Conservation (phyloP, 92 coral and sea anemone genomes). For the Zoanthus sansibaricus region DNA sequence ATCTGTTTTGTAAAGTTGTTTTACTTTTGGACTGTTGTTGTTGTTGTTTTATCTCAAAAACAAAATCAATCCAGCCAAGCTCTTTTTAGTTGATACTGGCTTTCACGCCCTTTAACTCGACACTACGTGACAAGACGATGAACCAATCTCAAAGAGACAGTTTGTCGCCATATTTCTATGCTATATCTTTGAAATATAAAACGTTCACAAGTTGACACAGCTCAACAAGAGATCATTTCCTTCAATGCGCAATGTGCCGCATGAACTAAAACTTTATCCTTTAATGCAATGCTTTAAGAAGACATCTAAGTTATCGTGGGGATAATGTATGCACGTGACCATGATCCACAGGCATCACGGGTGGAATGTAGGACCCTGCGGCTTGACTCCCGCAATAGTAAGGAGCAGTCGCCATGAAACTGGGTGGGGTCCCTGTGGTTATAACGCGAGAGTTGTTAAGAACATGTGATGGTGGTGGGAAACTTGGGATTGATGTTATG, state of each 20-base stretch:
- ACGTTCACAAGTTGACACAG: not conserved
- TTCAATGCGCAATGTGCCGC: not conserved
- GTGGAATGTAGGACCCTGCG: constrained; percentile 85
- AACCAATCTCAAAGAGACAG: not conserved
- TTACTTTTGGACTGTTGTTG: too few species aligned
- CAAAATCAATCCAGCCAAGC: too few species aligned
- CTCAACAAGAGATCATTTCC: not conserved
- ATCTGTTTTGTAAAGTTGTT: too few species aligned
- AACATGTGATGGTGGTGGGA: constrained; percentile 82
- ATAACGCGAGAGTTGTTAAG: constrained; percentile 84
- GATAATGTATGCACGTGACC: constrained; percentile 87
- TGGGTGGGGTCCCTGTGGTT: constrained; percentile 81
- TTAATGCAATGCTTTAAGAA: not conserved
- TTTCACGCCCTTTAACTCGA: too few species aligned
- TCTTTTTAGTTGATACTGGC: too few species aligned
- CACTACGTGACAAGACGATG: not conserved
- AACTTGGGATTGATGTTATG: constrained; percentile 82
- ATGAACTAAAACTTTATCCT: constrained; percentile 9
- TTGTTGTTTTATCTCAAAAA: too few species aligned
- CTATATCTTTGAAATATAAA: not conserved
- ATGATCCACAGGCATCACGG: constrained; percentile 81
- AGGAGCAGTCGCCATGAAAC: constrained; percentile 93
- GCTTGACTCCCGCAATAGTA: constrained; percentile 92
- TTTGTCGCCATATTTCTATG: not conserved
- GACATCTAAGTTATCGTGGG: constrained; percentile 73